Evolutionary conservation across 2,888 invertebrate species (phyloP), one percentile per base, ranked within the genome.

Genomic region (Eucriotettix oculatus): DNA sequence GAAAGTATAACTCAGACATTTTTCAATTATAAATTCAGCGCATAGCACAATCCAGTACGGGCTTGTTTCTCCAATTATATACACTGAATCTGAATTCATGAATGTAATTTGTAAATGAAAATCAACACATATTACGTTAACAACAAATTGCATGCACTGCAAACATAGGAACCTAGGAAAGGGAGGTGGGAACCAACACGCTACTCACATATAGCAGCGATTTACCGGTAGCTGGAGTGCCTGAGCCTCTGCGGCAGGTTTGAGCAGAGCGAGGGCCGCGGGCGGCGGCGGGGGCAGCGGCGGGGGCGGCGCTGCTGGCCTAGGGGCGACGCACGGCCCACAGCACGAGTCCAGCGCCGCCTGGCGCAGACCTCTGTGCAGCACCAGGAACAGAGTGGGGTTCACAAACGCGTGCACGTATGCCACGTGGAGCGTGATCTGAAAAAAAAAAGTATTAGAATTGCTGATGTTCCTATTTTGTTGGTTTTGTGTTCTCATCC

Each of bases 391-490:
- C 65, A 90, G 77, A 48, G 86, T 81, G 5, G 90, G 90, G 71
- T 90, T 90, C 66, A 89, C 87, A 68, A 89, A 88, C 44, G 90
- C 88, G 74, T 90, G 90, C 65, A 88, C 85, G 76, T 89, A 89
- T 66, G 90, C 89, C 75, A 90, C 87, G 80, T 90, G 89, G 67
- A 90, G 79, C 58, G 88, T 87, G 68, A 90, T 86, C 86, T 88
- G 80, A 65, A 42, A 54, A 29, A 29, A 5, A 7, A 29, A 29
- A 29, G 7, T 5, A 29, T 2, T 29, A 7, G 3, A 29, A 29
- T 29, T 7, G 29, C 7, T 29, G 7, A 29, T 29, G 29, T 5
- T 5, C 29, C 29, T 29, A 29, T 5, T 29, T 29, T 7, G 29
- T 29, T 5, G 29, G 29, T 29, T 29, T 7, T 29, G 29, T 2